Evolutionary conservation across 2,113 vertebrate genomes (phyloP).

Genomic region (Melanocharis versteri): DNA sequence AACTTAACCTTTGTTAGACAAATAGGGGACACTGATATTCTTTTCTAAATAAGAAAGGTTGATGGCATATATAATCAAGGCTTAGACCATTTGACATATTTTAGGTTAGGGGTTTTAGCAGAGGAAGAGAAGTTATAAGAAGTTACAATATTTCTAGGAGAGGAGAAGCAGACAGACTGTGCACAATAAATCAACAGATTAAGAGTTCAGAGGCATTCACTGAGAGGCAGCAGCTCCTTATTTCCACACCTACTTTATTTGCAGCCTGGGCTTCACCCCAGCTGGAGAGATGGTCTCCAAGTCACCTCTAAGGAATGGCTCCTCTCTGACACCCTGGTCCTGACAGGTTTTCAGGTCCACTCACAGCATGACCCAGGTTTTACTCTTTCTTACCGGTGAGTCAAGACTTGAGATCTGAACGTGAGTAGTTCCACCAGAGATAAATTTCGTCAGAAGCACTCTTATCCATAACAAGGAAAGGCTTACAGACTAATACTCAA

Average conservation of each 20-base stretch:
- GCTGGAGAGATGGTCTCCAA: neutral
- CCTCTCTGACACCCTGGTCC: neutral
- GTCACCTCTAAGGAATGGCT: neutral
- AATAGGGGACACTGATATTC: neutral
- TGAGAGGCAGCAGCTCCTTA: neutral
- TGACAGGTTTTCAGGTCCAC: neutral
- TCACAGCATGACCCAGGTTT: neutral
- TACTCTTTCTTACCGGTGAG: neutral
- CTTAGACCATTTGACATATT: neutral
- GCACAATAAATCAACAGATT: neutral
- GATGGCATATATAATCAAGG: neutral
- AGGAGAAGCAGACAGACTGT: neutral
- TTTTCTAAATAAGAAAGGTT: neutral
- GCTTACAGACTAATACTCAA: neutral
- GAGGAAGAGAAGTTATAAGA: neutral
- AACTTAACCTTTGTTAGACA: slow-evolving; percentile 37
- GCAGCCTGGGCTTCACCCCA: neutral
- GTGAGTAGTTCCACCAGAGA: neutral
- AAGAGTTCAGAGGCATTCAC: neutral
- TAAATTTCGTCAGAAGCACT: neutral
- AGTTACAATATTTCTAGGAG: neutral
- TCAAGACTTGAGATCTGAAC: neutral
- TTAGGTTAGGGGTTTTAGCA: neutral
- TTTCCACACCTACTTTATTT: neutral
- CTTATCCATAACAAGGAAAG: neutral